Evolutionary conservation across 2,888 invertebrate genomes (phyloP).

Genomic region (Hipparchia sbordonii): DNA sequence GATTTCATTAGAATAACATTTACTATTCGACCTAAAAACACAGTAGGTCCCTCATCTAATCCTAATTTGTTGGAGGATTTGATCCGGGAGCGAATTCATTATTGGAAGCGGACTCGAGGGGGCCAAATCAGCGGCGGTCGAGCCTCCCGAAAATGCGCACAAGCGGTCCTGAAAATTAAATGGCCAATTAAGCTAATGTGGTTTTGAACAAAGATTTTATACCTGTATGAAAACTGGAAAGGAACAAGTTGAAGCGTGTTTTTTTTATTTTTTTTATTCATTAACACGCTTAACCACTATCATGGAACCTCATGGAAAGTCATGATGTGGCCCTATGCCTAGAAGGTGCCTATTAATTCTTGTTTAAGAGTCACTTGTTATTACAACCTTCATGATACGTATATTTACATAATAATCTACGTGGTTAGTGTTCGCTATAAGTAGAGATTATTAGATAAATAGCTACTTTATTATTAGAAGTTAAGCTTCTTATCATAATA

Average conservation of each 20-base stretch:
- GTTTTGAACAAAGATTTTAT: conserved; percentile 10
- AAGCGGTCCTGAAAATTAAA: conserved; percentile 34
- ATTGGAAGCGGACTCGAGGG: conserved; percentile 47
- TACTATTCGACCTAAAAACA: conserved; percentile 63
- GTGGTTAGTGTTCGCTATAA: too few relatives aligned
- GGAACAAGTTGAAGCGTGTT: not conserved
- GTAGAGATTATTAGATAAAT: too few relatives aligned
- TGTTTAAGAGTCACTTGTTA: too few relatives aligned
- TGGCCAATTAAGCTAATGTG: conserved; percentile 25
- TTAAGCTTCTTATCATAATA: too few relatives aligned
- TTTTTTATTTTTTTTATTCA: not conserved
- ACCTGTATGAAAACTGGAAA: not conserved
- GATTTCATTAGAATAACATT: conserved; percentile 64
- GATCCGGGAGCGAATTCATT: conserved; percentile 58
- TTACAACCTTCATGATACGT: too few relatives aligned
- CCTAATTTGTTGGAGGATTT: conserved; percentile 72
- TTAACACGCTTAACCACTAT: too few relatives aligned
- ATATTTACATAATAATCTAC: too few relatives aligned
- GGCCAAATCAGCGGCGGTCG: conserved; percentile 30
- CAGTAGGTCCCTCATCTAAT: conserved; percentile 64
- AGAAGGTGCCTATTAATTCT: too few relatives aligned
- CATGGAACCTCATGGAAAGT: too few relatives aligned
- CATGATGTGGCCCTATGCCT: too few relatives aligned
- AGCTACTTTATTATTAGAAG: too few relatives aligned
- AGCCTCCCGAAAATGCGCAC: conserved; percentile 34